phyloP scores from a whole-genome alignment of 2,797 vertebrate species.

The Chrysocyon brachyurus region DNA sequence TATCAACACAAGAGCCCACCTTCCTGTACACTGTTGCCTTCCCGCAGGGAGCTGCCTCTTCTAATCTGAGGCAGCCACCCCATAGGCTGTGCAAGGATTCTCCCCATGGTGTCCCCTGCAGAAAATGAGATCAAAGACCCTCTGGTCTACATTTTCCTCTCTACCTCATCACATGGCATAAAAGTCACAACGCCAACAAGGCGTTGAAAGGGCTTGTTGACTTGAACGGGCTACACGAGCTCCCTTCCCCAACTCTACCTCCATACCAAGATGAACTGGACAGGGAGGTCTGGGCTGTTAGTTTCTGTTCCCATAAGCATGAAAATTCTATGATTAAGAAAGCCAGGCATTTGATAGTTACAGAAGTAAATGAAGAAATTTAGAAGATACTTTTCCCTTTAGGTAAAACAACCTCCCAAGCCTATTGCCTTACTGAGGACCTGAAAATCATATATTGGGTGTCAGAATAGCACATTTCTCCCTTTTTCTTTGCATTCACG shows the following conservation, averaged over 20 bases:
- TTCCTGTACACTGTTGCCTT: not conserved
- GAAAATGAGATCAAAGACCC: not conserved
- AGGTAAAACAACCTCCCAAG: not conserved
- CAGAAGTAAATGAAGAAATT: not conserved
- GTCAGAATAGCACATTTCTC: not conserved
- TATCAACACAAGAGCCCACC: not conserved
- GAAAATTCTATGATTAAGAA: not conserved
- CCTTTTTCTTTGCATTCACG: not conserved
- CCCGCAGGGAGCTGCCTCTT: not conserved
- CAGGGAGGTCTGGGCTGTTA: not conserved
- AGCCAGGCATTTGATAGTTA: not conserved
- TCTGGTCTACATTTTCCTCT: not conserved
- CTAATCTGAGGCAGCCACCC: accelerated
- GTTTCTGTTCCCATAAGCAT: not conserved
- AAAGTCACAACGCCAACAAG: not conserved
- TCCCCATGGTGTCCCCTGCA: not conserved
- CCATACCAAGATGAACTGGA: not conserved
- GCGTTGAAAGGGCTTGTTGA: no score
- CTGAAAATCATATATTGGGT: not conserved
- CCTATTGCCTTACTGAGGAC: not conserved
- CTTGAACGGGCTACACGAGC: not conserved
- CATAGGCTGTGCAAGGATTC: not conserved
- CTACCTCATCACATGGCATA: not conserved
- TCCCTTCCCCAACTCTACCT: not conserved
- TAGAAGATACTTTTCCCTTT: not conserved